These are phyloP conservation scores for Drosophila busckii DNA, from an alignment of 1,140 invertebrate species.

Conservation along the genomic window DNA sequence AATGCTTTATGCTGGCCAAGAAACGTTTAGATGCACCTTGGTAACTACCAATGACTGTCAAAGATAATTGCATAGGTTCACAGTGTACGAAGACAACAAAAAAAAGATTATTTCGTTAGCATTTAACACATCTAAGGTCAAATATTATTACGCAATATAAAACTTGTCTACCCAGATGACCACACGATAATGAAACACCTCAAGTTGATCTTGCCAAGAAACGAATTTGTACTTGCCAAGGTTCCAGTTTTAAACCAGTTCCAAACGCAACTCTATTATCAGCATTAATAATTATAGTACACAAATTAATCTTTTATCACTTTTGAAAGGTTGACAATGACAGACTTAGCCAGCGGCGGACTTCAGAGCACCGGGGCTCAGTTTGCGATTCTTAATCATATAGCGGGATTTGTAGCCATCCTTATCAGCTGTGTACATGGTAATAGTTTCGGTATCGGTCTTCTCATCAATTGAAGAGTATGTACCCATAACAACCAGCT, in stretches of 20 bases:
- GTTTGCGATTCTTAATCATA: constrained; percentile 66
- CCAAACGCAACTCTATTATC: constrained; percentile 5
- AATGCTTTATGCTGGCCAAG: constrained; percentile 23
- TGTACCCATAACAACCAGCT: constrained; percentile 73
- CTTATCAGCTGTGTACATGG: constrained; percentile 77
- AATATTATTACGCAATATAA: constrained; percentile 44
- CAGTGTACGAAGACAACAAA: not conserved
- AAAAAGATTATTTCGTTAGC: not conserved
- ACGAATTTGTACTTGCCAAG: constrained; percentile 21
- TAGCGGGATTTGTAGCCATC: constrained; percentile 71
- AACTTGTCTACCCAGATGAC: constrained; percentile 50
- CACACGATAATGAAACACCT: constrained; percentile 44
- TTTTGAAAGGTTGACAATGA: constrained; percentile 15
- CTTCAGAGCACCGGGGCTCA: constrained; percentile 60
- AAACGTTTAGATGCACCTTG: not conserved
- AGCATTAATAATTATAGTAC: constrained; percentile 15
- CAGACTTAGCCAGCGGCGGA: constrained; percentile 60
- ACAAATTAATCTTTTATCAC: constrained; percentile 9
- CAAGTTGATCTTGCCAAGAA: constrained; percentile 50
- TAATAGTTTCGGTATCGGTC: constrained; percentile 63
- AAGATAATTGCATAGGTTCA: not conserved
- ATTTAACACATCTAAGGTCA: constrained; percentile 41
- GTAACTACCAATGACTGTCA: not conserved
- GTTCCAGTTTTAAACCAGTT: constrained; percentile 39
- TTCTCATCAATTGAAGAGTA: constrained; percentile 62